Conservation (phyloP, 2,113 vertebrate genomes). For the Nothobranchius furzeri region DNA sequence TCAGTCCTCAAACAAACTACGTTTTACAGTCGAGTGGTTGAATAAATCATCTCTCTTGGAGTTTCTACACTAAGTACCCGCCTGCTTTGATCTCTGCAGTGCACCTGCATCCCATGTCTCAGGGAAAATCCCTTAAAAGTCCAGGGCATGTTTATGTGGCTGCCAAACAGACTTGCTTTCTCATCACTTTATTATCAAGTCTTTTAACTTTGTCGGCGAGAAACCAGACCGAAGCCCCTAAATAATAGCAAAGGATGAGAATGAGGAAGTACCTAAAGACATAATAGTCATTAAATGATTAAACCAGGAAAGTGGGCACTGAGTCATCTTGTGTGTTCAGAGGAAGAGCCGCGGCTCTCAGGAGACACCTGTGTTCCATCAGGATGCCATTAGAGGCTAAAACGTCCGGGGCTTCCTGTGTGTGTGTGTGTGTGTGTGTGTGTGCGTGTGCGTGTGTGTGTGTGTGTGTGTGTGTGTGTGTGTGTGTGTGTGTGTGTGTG, state of each 20-base stretch:
- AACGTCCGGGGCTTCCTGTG: constrained; percentile 68
- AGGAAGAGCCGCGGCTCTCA: constrained; percentile 52
- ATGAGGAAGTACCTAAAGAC: constrained; percentile 67
- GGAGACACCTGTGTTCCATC: constrained; percentile 75
- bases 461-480: constrained; percentile 53
- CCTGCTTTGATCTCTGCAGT: constrained; percentile 72
- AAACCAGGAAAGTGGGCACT: constrained; percentile 53
- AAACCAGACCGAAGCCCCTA: constrained; percentile 37
- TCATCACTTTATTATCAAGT: constrained; percentile 69
- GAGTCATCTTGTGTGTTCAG: constrained; percentile 64
- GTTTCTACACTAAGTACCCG: constrained; percentile 56
- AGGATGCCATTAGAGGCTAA: constrained; percentile 66
- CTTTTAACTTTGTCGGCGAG: constrained; percentile 54
- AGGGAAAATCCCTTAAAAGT: constrained; percentile 78
- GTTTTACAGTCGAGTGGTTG: constrained; percentile 59
- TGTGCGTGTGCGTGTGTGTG: constrained; percentile 49
- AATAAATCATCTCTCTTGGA: constrained; percentile 65
- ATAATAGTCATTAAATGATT: constrained; percentile 77
- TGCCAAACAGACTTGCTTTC: constrained; percentile 51
- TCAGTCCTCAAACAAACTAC: constrained; percentile 57
- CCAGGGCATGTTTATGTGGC: constrained; percentile 66
- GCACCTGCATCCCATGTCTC: constrained; percentile 77
- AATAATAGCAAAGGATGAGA: constrained; percentile 38
- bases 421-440: constrained; percentile 29
- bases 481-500: constrained; percentile 29